A percentile compares a stretch with the other conserved stretches of the same genome.
Evolutionary conservation across 1,140 invertebrate genomes (phyloP).

Genomic region (Drosophila kanapiae): DNA sequence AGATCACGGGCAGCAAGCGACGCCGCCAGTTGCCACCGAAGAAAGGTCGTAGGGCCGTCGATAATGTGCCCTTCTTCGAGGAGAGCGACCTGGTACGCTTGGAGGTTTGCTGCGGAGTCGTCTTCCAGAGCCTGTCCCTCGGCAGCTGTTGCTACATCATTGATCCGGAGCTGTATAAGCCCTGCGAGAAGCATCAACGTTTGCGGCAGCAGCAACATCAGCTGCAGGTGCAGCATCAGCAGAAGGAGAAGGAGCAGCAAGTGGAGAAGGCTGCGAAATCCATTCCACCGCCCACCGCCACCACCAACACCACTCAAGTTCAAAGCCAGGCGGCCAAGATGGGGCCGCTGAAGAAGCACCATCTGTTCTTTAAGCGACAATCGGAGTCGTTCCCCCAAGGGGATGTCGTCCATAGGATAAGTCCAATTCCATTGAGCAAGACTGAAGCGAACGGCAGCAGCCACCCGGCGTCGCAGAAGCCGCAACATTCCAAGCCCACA

Average conservation of each 20-base stretch:
- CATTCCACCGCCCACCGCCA: neutral
- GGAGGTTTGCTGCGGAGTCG: constrained; percentile 77
- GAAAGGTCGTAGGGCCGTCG: constrained; percentile 62
- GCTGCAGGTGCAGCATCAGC: constrained; percentile 19
- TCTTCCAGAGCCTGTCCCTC: constrained; percentile 70
- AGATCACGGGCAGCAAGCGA: constrained; percentile 60
- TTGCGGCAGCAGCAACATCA: constrained; percentile 38
- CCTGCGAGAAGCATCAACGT: constrained; percentile 70
- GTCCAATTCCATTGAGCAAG: constrained; percentile 78
- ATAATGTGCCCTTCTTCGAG: constrained; percentile 75
- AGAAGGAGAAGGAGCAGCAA: constrained; percentile 4
- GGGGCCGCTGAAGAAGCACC: constrained; percentile 80
- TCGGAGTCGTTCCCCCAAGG: constrained; percentile 80
- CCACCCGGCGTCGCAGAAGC: constrained; percentile 15
- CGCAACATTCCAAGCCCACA: constrained; percentile 62
- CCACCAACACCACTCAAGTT: constrained; percentile 23
- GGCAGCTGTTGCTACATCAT: constrained; percentile 68
- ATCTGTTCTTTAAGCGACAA: constrained; percentile 82
- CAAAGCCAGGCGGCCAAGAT: constrained; percentile 47
- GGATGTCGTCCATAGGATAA: constrained; percentile 74
- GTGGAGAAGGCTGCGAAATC: neutral
- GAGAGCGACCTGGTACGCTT: constrained; percentile 61
- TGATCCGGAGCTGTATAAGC: constrained; percentile 71
- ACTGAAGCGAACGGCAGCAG: constrained; percentile 55
- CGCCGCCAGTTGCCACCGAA: constrained; percentile 61